phyloP scores from a whole-genome alignment of 2,888 invertebrate species.

The Byasa hedistus region DNA sequence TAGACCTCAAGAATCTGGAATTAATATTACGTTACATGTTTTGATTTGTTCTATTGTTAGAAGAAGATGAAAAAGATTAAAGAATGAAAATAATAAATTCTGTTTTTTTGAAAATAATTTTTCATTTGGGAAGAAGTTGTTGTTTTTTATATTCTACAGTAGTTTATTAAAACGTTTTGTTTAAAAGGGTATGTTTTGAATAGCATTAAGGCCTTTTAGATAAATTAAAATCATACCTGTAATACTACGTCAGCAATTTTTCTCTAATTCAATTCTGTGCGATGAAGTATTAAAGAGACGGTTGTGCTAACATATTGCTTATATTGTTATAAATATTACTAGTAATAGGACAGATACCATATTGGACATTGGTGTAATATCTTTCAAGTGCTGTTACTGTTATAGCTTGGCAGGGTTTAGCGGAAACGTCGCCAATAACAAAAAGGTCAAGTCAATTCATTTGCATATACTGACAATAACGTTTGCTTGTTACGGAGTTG shows the following conservation, averaged over 20 bases:
- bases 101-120: too few relatives aligned
- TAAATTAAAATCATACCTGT: too few relatives aligned
- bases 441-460: constrained; percentile 16
- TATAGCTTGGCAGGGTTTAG: constrained; percentile 12
- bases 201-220: too few relatives aligned
- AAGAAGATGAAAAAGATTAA: too few relatives aligned
- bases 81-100: too few relatives aligned
- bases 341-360: not conserved
- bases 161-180: too few relatives aligned
- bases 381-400: constrained; percentile 15
- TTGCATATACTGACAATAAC: constrained; percentile 20
- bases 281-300: not conserved
- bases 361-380: constrained; percentile 10
- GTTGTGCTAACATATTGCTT: not conserved
- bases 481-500: not conserved
- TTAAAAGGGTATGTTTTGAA: too few relatives aligned
- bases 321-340: not conserved
- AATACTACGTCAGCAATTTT: not conserved
- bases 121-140: too few relatives aligned
- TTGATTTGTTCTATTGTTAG: too few relatives aligned
- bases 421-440: constrained; percentile 19
- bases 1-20: constrained; percentile 87
- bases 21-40: too few relatives aligned
- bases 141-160: too few relatives aligned
- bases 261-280: not conserved